A percentile compares a stretch with the other conserved stretches of the same genome.
Evolutionary conservation across 2,113 vertebrate species (phyloP).

Genomic region (Sander vitreus): DNA sequence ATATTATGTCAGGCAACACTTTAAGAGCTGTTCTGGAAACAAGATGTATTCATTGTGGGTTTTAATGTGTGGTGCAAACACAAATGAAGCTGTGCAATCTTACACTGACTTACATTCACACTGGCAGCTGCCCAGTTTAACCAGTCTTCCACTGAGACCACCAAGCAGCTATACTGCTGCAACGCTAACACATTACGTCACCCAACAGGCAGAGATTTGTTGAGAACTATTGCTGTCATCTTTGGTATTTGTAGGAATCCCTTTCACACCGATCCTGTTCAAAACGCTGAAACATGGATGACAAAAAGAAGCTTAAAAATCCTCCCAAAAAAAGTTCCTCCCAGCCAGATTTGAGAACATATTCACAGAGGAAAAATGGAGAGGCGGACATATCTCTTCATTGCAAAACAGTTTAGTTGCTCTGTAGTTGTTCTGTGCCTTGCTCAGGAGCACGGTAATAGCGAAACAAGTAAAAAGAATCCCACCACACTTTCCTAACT

Average conservation of each 20-base stretch:
- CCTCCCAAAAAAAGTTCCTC: neutral
- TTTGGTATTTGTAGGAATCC: neutral
- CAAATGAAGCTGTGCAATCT: constrained; percentile 54
- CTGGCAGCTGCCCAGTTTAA: constrained; percentile 56
- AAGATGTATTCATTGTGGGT: constrained; percentile 34
- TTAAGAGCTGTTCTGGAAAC: constrained; percentile 43
- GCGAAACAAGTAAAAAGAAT: neutral
- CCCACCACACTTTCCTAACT: neutral
- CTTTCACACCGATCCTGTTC: neutral
- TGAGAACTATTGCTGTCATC: neutral
- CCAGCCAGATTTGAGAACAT: neutral
- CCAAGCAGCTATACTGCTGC: constrained; percentile 15
- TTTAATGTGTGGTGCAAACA: constrained; percentile 62
- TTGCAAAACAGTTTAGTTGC: neutral
- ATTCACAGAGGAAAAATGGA: neutral
- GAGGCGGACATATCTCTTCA: neutral
- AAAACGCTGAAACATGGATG: neutral
- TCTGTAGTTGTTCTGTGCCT: neutral
- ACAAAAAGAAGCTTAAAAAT: neutral
- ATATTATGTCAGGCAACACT: constrained; percentile 6
- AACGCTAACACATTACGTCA: neutral
- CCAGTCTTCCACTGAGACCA: constrained; percentile 39
- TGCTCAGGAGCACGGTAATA: neutral
- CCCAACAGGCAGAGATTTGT: neutral
- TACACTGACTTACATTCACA: constrained; percentile 35